Conservation (phyloP, 2,113 vertebrate genomes). For the Ibidorhyncha struthersii region DNA sequence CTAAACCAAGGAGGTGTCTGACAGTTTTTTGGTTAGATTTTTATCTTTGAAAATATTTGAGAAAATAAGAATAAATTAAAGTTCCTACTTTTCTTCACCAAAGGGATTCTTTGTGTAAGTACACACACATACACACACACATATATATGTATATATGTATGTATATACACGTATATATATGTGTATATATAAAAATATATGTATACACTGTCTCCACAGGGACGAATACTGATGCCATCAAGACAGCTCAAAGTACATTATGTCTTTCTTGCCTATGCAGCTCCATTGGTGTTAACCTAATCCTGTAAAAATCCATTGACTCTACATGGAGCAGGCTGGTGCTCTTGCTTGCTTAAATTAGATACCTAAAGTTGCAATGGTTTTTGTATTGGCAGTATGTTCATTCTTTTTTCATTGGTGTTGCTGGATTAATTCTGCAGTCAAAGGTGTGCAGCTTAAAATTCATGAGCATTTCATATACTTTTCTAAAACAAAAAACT, state of each 20-base stretch:
- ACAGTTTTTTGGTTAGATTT: background rate
- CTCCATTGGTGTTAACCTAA: background rate
- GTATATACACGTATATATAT: accelerated
- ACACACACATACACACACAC: accelerated
- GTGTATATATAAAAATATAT: too few relatives aligned
- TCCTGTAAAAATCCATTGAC: background rate
- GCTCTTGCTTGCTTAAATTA: background rate
- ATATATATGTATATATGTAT: accelerated
- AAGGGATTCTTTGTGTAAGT: background rate
- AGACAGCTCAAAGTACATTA: background rate
- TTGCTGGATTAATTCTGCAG: background rate
- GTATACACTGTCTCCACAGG: background rate
- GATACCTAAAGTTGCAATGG: accelerated
- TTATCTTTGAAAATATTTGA: background rate
- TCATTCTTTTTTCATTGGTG: background rate
- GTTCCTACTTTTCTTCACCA: background rate
- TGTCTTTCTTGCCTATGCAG: background rate
- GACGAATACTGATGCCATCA: background rate
- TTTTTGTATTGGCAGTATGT: background rate
- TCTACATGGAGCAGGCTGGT: background rate
- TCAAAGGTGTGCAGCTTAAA: background rate
- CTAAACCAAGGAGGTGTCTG: background rate
- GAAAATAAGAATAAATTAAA: background rate
- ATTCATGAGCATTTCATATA: background rate
- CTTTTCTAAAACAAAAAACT: background rate